These are phyloP conservation scores for Flabesymbios commensalis DNA, from an alignment of 2,888 invertebrate genomes.

Conservation along the genomic window DNA sequence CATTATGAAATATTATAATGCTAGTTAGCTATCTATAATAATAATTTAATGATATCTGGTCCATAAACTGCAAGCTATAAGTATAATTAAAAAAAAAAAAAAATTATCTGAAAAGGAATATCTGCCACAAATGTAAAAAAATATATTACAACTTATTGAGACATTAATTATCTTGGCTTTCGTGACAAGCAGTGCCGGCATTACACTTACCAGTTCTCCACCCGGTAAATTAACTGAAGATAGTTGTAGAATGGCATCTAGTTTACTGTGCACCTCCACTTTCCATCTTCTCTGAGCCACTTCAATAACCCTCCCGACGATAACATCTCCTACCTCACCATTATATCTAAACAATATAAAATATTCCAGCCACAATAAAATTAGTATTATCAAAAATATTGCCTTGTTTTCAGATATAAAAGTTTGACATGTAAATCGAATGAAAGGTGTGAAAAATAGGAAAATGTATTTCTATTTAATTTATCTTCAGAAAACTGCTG, in stretches of 20 bases:
- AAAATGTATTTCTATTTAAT: no score
- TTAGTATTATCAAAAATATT: neutral
- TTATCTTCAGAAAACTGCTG: no score
- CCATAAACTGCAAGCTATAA: no score
- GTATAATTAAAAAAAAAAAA: no score
- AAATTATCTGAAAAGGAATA: no score
- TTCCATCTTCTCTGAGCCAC: slow-evolving; percentile 95
- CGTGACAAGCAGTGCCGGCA: no score
- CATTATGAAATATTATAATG: neutral
- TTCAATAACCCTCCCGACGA: slow-evolving; percentile 91
- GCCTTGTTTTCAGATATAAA: neutral
- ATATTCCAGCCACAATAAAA: neutral
- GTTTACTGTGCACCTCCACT: slow-evolving; percentile 87
- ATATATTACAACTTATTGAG: no score
- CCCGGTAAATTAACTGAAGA: slow-evolving; percentile 98
- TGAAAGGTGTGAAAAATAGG: neutral
- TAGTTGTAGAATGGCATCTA: slow-evolving; percentile 81
- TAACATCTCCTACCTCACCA: slow-evolving; percentile 92
- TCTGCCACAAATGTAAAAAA: no score
- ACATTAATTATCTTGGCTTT: no score
- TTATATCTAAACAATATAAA: slow-evolving; percentile 56
- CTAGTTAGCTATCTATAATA: no score
- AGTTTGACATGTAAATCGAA: neutral
- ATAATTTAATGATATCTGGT: no score
- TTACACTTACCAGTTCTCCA: slow-evolving; percentile 81